Evolutionary conservation across 2,113 vertebrate genomes (phyloP).

Genomic region (Myrmecophaga tridactyla): DNA sequence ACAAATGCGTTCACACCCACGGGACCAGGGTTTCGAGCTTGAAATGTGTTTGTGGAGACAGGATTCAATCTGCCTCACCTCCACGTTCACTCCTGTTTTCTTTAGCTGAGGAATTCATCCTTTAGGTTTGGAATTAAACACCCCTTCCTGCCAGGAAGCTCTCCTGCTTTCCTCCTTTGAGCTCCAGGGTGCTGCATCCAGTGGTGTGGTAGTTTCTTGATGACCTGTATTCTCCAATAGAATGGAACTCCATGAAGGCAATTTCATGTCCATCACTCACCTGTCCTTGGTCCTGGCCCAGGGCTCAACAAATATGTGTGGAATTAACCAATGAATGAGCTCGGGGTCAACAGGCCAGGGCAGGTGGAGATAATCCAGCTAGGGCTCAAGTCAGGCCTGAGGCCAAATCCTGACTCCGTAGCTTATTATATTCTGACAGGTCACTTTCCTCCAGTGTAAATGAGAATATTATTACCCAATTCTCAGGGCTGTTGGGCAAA

Average conservation of each 20-base stretch:
- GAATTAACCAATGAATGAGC: not conserved
- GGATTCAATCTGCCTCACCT: no score
- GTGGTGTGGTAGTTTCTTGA: not conserved
- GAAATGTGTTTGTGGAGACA: no score
- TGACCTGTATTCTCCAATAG: not conserved
- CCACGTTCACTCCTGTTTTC: not conserved
- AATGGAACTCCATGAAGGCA: not conserved
- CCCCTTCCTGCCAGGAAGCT: not conserved
- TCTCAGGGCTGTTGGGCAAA: not conserved
- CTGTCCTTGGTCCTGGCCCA: not conserved
- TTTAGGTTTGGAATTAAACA: not conserved
- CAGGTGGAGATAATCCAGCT: not conserved
- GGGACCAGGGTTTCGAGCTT: no score
- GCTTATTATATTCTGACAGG: not conserved
- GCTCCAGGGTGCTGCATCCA: accelerated
- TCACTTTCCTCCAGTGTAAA: not conserved
- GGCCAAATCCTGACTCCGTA: not conserved
- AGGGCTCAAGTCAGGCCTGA: not conserved
- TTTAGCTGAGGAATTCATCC: not conserved
- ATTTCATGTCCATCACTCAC: accelerated
- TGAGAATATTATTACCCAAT: not conserved
- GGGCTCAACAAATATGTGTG: not conserved
- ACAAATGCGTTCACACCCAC: no score
- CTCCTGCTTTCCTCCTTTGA: not conserved
- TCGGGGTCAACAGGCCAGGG: not conserved